These are phyloP conservation scores for Channa maculata DNA, from an alignment of 2,113 vertebrate genomes.

Conservation along the genomic window DNA sequence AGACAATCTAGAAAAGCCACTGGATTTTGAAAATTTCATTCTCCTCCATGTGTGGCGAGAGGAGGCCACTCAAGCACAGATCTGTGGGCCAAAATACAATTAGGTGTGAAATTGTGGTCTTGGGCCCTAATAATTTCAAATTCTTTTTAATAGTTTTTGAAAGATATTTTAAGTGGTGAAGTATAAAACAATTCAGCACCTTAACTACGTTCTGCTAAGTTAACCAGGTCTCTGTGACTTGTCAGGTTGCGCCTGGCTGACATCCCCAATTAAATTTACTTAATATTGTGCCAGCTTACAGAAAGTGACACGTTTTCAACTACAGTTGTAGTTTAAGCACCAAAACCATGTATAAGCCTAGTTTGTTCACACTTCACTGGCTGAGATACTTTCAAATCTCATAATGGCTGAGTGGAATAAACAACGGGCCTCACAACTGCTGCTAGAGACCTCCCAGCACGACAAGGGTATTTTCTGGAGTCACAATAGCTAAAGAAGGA, in stretches of 20 bases:
- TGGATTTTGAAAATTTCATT: too few species aligned
- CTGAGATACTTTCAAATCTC: constrained; percentile 50
- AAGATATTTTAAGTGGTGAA: too few species aligned
- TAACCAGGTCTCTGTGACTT: constrained; percentile 35
- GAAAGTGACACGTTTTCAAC: constrained; percentile 54
- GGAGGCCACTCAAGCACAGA: too few species aligned
- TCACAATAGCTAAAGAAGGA: neutral
- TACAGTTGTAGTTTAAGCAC: constrained; percentile 57
- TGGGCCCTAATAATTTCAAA: too few species aligned
- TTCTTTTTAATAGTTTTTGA: too few species aligned
- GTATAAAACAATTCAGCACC: neutral
- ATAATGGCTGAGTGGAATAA: constrained; percentile 34
- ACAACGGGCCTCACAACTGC: constrained; percentile 26
- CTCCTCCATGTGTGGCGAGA: too few species aligned
- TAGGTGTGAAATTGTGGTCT: too few species aligned
- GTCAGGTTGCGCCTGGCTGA: constrained; percentile 34
- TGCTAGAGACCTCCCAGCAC: constrained; percentile 13
- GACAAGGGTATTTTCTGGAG: neutral
- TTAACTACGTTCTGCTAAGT: neutral
- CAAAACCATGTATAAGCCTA: constrained; percentile 56
- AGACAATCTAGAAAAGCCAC: too few species aligned
- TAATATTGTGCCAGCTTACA: constrained; percentile 36
- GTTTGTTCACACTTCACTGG: constrained; percentile 56
- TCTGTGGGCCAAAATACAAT: too few species aligned
- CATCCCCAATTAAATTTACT: constrained; percentile 29